Conservation (phyloP, 2,113 vertebrate genomes). For the Sporophila hypoxantha region DNA sequence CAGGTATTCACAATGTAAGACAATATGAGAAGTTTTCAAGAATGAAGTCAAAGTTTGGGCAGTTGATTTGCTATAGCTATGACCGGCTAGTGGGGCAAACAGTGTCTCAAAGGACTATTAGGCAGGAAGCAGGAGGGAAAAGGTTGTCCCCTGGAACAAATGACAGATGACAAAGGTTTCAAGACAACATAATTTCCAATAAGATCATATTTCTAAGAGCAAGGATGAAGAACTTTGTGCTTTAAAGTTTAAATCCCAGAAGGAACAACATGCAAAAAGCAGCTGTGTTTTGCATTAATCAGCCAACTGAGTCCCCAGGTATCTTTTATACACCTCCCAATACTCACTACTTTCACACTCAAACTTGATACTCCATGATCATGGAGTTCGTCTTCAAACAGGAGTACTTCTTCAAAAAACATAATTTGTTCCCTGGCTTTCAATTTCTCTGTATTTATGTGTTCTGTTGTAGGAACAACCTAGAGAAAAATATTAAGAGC, state of each 20-base stretch:
- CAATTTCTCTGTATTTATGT: slow-evolving; percentile 91
- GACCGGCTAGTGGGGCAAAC: neutral
- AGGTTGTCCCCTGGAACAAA: neutral
- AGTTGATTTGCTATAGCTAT: neutral
- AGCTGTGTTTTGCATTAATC: neutral
- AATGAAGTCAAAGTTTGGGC: neutral
- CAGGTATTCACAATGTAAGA: neutral
- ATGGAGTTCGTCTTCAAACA: slow-evolving; percentile 96
- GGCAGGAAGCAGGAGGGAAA: neutral
- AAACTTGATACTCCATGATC: slow-evolving; percentile 95
- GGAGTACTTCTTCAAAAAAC: slow-evolving; percentile 94
- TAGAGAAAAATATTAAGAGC: slow-evolving; percentile 40
- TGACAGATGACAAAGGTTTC: neutral
- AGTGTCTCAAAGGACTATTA: neutral
- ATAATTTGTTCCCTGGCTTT: slow-evolving; percentile 93
- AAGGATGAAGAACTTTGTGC: neutral
- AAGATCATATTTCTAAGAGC: neutral
- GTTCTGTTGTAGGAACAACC: slow-evolving; percentile 84
- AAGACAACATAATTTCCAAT: neutral
- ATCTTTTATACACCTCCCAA: neutral
- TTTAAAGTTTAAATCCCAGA: neutral
- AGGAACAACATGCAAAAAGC: neutral
- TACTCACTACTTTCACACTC: slow-evolving; percentile 92
- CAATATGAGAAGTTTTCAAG: neutral
- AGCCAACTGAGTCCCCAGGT: neutral